A percentile compares a stretch with the other conserved stretches of the same genome.
phyloP scores from a whole-genome alignment of 2,113 vertebrate genomes.

The Gopherus flavomarginatus region DNA sequence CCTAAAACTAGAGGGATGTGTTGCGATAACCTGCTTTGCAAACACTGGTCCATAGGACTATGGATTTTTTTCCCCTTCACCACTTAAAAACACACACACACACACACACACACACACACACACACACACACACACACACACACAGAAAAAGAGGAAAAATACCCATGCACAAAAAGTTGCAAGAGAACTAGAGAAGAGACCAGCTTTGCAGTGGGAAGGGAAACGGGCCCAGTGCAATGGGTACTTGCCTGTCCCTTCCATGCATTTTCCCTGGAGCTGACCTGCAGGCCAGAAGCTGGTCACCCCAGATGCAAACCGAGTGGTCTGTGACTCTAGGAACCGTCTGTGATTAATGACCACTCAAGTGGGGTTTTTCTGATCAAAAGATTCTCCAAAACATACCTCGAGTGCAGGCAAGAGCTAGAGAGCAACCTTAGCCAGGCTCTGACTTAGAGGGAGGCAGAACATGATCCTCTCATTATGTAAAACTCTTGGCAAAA shows the following conservation, averaged over 20 bases:
- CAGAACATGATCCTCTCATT: neutral
- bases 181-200: rapidly evolving
- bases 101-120: too few species aligned
- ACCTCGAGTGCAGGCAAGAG: neutral
- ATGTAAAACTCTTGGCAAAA: conserved; percentile 60
- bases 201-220: neutral
- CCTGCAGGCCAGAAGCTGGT: neutral
- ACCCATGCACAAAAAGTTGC: rapidly evolving
- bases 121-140: too few species aligned
- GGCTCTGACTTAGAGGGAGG: rapidly evolving
- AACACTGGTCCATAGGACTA: neutral
- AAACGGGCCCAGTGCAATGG: rapidly evolving
- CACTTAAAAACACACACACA: neutral
- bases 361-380: neutral
- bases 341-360: neutral
- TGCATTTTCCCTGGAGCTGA: neutral
- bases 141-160: neutral
- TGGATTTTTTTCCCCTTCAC: rapidly evolving
- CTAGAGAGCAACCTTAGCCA: neutral
- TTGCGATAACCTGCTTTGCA: neutral
- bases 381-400: neutral
- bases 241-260: neutral
- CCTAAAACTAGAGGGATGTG: rapidly evolving
- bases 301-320: neutral
- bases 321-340: neutral